These are phyloP conservation scores for Cyprinella venusta DNA, from an alignment of 2,797 vertebrate species.

Conservation along the genomic window DNA sequence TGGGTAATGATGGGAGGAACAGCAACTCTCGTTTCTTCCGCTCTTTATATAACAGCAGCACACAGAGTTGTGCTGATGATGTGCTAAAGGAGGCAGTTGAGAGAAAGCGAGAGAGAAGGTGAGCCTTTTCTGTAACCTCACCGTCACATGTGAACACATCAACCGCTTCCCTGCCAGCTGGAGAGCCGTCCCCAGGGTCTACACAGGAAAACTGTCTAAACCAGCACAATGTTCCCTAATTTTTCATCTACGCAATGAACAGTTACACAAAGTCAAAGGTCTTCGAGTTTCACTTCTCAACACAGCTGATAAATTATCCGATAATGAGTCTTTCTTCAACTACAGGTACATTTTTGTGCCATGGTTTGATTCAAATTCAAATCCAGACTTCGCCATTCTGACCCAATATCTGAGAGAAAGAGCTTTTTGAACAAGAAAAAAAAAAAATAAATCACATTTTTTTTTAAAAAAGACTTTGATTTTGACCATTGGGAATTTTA, in stretches of 20 bases:
- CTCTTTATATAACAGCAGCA: conserved; percentile 33
- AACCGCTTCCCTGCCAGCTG: conserved; percentile 48
- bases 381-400: not conserved
- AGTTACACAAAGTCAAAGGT: conserved; percentile 36
- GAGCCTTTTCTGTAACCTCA: conserved; percentile 33
- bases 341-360: not conserved
- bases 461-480: not conserved
- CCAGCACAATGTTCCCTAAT: conserved; percentile 51
- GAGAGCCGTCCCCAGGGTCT: conserved; percentile 38
- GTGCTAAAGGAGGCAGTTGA: conserved; percentile 8
- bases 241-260: conserved; percentile 24
- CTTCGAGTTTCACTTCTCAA: conserved; percentile 28
- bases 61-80: conserved; percentile 30
- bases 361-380: not conserved
- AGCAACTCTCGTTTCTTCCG: not conserved
- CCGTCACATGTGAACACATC: conserved; percentile 36
- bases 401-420: not conserved
- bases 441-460: too few species aligned
- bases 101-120: conserved; percentile 22
- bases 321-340: not conserved
- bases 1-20: conserved; percentile 22
- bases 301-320: conserved; percentile 36
- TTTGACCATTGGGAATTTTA: too few species aligned
- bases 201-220: conserved; percentile 32
- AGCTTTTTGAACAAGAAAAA: not conserved